These are phyloP conservation scores for Nesidiocoris tenuis DNA, from an alignment of 2,888 invertebrate genomes.

Conservation along the genomic window DNA sequence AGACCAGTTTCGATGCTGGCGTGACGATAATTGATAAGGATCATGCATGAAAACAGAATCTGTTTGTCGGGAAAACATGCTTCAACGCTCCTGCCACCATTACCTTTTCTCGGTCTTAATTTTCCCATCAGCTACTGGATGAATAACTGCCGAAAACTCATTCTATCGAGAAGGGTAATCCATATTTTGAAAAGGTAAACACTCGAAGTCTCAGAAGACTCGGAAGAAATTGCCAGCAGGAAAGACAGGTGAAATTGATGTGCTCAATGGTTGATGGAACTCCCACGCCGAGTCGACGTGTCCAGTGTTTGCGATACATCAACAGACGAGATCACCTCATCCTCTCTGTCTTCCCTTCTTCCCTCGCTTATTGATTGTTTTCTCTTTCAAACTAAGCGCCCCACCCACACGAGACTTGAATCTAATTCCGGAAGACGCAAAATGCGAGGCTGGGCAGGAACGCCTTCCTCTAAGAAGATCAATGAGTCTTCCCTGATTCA, in stretches of 20 bases:
- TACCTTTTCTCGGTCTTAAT: too few species aligned
- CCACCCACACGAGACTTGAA: slow-evolving; percentile 1
- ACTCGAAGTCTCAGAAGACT: too few species aligned
- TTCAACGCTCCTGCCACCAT: too few species aligned
- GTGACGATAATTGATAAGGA: too few species aligned
- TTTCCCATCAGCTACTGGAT: too few species aligned
- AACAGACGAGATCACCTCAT: background rate
- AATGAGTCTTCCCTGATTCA: background rate
- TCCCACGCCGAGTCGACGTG: background rate
- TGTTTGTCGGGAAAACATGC: too few species aligned
- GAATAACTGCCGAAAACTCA: too few species aligned
- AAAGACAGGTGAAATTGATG: background rate
- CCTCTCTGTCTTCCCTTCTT: background rate
- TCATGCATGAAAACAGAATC: too few species aligned
- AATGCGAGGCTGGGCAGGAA: background rate
- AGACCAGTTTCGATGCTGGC: too few species aligned
- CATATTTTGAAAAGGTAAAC: too few species aligned
- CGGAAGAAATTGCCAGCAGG: background rate
- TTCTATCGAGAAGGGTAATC: too few species aligned
- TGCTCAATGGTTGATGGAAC: background rate
- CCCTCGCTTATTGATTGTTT: slow-evolving; percentile 11
- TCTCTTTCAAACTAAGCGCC: slow-evolving; percentile 9
- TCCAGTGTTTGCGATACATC: background rate
- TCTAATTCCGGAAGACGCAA: background rate
- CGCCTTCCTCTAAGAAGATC: background rate